Percentiles rank a stretch among this genome's conserved stretches.
Evolutionary conservation across 2,888 invertebrate species (phyloP).

Genomic region (Pyrocoelia pectoralis): DNA sequence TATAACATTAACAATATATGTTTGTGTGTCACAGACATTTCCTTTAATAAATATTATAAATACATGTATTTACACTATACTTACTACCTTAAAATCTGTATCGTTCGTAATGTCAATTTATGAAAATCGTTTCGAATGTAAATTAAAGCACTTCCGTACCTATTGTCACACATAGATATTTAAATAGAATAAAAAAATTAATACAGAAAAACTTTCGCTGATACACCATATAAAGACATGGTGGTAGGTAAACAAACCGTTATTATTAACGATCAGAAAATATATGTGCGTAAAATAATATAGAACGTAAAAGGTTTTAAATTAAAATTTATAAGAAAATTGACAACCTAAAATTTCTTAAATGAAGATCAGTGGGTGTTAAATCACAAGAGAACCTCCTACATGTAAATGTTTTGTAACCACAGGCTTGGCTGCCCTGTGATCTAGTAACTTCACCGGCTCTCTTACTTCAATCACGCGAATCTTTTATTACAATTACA

Average conservation of each 20-base stretch:
- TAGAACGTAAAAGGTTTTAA: conserved; percentile 19
- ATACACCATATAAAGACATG: background rate
- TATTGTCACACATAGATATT: background rate
- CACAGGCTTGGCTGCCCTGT: conserved; percentile 39
- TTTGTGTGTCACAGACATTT: conserved; percentile 20
- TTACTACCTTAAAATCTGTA: background rate
- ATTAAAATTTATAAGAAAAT: conserved; percentile 24
- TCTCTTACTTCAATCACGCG: conserved; percentile 32
- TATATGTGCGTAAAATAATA: background rate
- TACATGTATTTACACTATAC: background rate
- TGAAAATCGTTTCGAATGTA: background rate
- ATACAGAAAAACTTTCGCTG: background rate
- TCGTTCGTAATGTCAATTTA: background rate
- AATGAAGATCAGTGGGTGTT: conserved; percentile 39
- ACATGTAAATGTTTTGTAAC: conserved; percentile 41
- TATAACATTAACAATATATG: conserved; percentile 24
- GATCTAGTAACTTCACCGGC: conserved; percentile 35
- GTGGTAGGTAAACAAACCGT: background rate
- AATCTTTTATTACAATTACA: conserved; percentile 27
- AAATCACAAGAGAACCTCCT: conserved; percentile 37
- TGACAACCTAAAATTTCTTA: conserved; percentile 26
- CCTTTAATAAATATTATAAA: conserved; percentile 16
- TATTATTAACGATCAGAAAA: background rate
- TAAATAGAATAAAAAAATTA: background rate
- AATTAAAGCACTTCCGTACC: background rate